A percentile compares a stretch with the other conserved stretches of the same genome.
Evolutionary conservation across 2,888 invertebrate genomes (phyloP).

Genomic region (Rapana venosa): DNA sequence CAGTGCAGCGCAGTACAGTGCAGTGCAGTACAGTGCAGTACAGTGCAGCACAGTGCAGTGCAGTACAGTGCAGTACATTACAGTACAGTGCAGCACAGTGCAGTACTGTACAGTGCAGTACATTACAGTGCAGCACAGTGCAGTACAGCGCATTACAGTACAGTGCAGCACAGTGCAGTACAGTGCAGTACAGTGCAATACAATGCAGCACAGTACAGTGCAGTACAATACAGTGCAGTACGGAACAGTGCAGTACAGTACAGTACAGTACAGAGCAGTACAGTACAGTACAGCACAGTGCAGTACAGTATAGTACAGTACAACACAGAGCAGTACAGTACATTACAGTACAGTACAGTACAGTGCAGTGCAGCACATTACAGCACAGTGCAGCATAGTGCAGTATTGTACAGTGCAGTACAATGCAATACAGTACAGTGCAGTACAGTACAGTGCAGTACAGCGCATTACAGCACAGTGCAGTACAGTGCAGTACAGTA

Average conservation of each 20-base stretch:
- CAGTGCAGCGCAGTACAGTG: no score
- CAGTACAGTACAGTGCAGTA: constrained; percentile 4
- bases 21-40: no score
- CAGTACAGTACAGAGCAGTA: constrained; percentile 14
- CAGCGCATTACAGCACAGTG: constrained; percentile 1
- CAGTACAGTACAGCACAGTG: constrained; percentile 19
- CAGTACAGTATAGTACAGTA: constrained; percentile 23
- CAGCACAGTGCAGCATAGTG: constrained; percentile 19
- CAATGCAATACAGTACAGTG: constrained; percentile 23
- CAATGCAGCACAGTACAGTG: constrained; percentile 21
- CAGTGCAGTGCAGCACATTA: constrained; percentile 47
- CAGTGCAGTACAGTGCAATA: background rate
- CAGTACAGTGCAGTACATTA: no score
- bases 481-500: constrained; percentile 18
- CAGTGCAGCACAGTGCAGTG: no score
- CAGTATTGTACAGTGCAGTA: constrained; percentile 20
- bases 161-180: no score
- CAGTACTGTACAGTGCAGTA: no score
- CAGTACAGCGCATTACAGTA: background rate
- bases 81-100: no score
- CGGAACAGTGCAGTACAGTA: constrained; percentile 15
- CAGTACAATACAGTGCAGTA: constrained; percentile 14
- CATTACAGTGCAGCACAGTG: background rate
- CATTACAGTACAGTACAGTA: constrained; percentile 1
- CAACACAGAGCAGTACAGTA: constrained; percentile 2